A percentile compares a stretch with the other conserved stretches of the same genome.
These are phyloP conservation scores for Catamblyrhynchus diadema DNA, from an alignment of 2,797 vertebrate genomes.

Conservation along the genomic window DNA sequence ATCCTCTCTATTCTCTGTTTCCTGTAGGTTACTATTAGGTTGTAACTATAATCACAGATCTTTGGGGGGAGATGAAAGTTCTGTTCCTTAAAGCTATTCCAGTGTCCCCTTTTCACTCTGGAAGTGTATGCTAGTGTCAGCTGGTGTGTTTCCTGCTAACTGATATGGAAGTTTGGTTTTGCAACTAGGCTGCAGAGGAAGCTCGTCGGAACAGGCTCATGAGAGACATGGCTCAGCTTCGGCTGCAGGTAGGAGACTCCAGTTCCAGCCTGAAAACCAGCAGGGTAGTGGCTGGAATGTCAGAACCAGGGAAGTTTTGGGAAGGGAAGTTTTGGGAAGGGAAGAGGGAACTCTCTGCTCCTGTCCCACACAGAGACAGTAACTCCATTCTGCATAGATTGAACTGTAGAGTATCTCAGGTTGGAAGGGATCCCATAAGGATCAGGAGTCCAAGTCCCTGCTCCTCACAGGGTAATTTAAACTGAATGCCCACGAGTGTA, in stretches of 20 bases:
- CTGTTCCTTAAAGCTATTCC: neutral
- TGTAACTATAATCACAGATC: neutral
- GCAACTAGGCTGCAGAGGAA: constrained; percentile 91
- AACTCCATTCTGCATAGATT: neutral
- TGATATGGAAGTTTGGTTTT: neutral
- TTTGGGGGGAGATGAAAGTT: neutral
- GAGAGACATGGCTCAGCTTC: constrained; percentile 98
- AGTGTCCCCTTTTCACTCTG: neutral
- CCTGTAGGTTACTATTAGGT: rapidly evolving
- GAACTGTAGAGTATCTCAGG: neutral
- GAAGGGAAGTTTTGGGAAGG: neutral
- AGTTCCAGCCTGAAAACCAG: neutral
- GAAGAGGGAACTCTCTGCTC: neutral
- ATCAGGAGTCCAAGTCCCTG: neutral
- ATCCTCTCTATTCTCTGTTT: neutral
- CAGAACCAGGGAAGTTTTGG: neutral
- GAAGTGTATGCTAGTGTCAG: neutral
- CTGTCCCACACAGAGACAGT: rapidly evolving
- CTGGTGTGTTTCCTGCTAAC: neutral
- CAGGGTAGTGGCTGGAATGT: neutral
- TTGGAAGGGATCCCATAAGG: neutral
- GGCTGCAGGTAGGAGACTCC: constrained; percentile 84
- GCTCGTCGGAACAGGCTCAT: constrained; percentile 93
- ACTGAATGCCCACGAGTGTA: neutral
- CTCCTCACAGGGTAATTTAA: neutral